Evolutionary conservation across 2,888 invertebrate species (phyloP).

Genomic region (Anoplius nigerrimus): DNA sequence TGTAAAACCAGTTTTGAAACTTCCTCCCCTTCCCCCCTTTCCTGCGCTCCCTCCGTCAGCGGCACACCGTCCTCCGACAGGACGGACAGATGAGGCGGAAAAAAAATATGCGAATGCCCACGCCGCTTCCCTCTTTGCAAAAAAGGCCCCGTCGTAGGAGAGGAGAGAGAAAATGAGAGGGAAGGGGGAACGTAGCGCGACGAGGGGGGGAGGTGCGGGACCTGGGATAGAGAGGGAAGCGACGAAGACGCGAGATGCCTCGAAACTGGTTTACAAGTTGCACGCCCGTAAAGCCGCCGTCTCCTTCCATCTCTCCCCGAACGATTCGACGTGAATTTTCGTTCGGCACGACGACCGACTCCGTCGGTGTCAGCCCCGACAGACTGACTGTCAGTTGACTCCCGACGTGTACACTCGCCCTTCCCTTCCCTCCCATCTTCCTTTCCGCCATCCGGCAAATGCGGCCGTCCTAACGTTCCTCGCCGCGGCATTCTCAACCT

Average conservation of each 20-base stretch:
- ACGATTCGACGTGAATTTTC: neutral
- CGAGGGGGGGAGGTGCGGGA: constrained; percentile 40
- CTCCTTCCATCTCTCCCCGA: neutral
- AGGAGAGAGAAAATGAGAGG: neutral
- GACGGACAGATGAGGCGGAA: constrained; percentile 37
- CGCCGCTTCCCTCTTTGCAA: constrained; percentile 1
- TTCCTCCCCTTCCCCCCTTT: constrained; percentile 1
- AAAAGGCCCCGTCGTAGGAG: neutral
- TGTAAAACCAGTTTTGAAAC: constrained; percentile 57
- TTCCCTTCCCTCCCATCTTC: too few species aligned
- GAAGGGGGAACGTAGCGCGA: neutral
- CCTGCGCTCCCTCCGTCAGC: too few species aligned
- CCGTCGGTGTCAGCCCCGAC: too few species aligned
- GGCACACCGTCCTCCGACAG: too few species aligned
- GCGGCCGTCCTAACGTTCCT: too few species aligned
- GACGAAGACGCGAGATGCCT: constrained; percentile 7
- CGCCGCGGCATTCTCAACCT: too few species aligned
- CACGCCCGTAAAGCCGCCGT: constrained; percentile 19
- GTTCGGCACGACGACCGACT: constrained; percentile 15
- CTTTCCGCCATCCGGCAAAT: too few species aligned
- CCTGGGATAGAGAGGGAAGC: constrained; percentile 26
- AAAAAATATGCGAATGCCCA: constrained; percentile 28
- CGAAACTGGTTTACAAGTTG: constrained; percentile 56
- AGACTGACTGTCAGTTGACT: too few species aligned
- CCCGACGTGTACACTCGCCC: too few species aligned